A percentile compares a stretch with the other conserved stretches of the same genome.
Conservation (phyloP, 2,113 vertebrate genomes). For the Pholis gunnellus region DNA sequence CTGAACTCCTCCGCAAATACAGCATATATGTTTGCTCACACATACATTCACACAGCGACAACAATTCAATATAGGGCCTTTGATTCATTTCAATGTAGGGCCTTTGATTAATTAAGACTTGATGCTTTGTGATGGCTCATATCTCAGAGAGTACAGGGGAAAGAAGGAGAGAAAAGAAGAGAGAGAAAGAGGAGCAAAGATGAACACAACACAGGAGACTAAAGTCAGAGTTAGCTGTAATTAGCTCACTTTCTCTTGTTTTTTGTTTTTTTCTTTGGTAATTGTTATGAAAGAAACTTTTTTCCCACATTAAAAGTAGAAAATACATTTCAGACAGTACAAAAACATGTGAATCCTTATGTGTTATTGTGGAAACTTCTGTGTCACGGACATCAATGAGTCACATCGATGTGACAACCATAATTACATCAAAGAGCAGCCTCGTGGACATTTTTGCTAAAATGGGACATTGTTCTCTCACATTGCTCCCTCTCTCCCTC, state of each 20-base stretch:
- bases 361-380: background rate
- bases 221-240: background rate
- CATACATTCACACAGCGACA: background rate
- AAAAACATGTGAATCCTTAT: background rate
- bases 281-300: constrained; percentile 8
- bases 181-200: background rate
- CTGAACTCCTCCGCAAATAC: constrained; percentile 7
- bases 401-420: constrained; percentile 1
- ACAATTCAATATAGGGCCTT: constrained; percentile 15
- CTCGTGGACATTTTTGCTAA: background rate
- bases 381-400: constrained; percentile 14
- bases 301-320: background rate
- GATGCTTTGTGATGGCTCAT: constrained; percentile 47
- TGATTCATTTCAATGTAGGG: constrained; percentile 44
- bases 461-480: constrained; percentile 27
- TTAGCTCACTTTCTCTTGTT: background rate
- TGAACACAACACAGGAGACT: background rate
- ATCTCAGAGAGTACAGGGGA: constrained; percentile 8
- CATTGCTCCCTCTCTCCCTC: background rate
- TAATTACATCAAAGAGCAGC: constrained; percentile 26
- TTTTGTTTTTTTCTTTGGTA: background rate
- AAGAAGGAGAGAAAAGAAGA: background rate
- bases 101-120: constrained; percentile 47
- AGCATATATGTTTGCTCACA: background rate
- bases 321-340: background rate